These are phyloP conservation scores for Astreopora myriophthalma DNA, from an alignment of 64 coral and sea anemone genomes.

Conservation along the genomic window DNA sequence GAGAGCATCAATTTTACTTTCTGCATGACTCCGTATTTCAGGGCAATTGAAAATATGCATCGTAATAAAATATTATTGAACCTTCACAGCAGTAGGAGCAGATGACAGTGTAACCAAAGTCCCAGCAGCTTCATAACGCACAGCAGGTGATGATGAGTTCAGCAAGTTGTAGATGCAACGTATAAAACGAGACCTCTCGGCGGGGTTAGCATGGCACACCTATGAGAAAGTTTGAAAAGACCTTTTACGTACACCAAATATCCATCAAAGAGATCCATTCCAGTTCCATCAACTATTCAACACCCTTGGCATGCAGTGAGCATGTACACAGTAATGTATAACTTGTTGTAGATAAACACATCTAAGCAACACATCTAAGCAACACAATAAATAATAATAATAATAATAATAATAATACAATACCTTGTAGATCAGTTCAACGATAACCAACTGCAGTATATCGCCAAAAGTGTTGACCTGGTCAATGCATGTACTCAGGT, in stretches of 20 bases:
- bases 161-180: constrained; percentile 97
- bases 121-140: constrained; percentile 97
- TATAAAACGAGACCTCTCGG: constrained; percentile 95
- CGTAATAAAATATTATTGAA: not conserved
- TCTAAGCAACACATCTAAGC: not conserved
- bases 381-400: not conserved
- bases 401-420: no score
- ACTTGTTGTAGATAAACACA: no score
- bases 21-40: no score
- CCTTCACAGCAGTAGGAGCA: constrained; percentile 97
- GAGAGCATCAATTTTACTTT: no score
- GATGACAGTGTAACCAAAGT: constrained; percentile 96
- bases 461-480: constrained; percentile 99
- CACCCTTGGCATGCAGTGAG: not conserved
- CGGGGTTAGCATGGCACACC: constrained; percentile 99
- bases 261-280: not conserved
- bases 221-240: constrained; percentile 29
- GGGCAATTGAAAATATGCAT: no score
- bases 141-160: constrained; percentile 95
- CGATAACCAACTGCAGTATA: constrained; percentile 96
- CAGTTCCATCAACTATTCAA: not conserved
- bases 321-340: no score
- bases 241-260: not conserved
- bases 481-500: constrained; percentile 98
- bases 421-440: constrained; percentile 99